These are phyloP conservation scores for Sinocyclocheilus rhinocerous DNA, from an alignment of 2,113 vertebrate genomes.

Conservation along the genomic window DNA sequence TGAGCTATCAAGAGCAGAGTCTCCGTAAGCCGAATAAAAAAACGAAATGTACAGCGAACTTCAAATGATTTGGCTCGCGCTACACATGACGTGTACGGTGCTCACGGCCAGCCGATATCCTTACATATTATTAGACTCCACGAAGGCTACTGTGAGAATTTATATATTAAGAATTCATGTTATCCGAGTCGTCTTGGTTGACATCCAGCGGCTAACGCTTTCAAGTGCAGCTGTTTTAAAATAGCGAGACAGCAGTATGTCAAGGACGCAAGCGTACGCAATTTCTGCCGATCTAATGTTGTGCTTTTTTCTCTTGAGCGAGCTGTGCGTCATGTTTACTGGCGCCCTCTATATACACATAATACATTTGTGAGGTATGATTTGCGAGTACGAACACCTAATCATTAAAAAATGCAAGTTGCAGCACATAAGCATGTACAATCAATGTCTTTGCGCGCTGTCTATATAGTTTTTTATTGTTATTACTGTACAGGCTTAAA, in stretches of 20 bases:
- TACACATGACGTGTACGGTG: not conserved
- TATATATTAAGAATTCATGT: not conserved
- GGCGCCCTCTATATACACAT: slow-evolving; percentile 24
- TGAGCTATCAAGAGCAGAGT: slow-evolving; percentile 64
- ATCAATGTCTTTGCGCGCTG: not conserved
- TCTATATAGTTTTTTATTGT: not conserved
- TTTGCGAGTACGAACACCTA: not conserved
- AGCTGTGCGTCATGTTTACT: slow-evolving; percentile 15
- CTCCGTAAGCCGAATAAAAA: not conserved
- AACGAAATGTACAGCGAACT: slow-evolving; percentile 6
- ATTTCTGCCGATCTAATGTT: slow-evolving; percentile 14
- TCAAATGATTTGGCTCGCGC: not conserved
- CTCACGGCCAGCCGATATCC: not conserved
- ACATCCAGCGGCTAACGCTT: slow-evolving; percentile 2
- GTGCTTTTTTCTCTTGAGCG: not conserved
- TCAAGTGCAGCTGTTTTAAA: slow-evolving; percentile 30
- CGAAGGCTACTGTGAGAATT: not conserved
- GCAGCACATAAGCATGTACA: not conserved
- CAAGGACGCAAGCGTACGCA: slow-evolving; percentile 39
- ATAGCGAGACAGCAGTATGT: slow-evolving; percentile 31
- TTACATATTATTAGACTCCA: not conserved
- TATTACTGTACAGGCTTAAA: not conserved
- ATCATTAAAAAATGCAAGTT: not conserved
- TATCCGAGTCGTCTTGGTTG: not conserved
- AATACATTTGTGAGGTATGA: not conserved